Evolutionary conservation across 1,140 invertebrate genomes (phyloP).

Genomic region (Portunus trituberculatus): DNA sequence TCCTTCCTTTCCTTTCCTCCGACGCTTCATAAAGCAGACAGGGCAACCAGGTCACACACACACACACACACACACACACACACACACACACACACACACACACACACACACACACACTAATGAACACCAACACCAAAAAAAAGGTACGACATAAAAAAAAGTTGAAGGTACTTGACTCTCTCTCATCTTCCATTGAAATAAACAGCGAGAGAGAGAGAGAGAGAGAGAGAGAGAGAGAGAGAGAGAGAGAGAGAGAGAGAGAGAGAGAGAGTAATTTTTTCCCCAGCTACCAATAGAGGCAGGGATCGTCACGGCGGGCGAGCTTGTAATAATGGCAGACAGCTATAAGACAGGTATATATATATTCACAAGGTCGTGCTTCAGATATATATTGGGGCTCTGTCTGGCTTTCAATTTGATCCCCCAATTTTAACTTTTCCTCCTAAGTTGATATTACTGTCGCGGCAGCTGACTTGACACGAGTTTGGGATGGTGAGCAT

Average conservation of each 20-base stretch:
- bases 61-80: background rate
- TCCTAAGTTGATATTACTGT: constrained; percentile 36
- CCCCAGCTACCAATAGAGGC: too few relatives aligned
- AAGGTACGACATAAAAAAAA: background rate
- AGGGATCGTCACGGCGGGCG: too few relatives aligned
- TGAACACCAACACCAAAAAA: background rate
- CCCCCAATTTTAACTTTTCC: constrained; percentile 57
- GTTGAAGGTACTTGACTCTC: background rate
- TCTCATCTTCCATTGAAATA: too few relatives aligned
- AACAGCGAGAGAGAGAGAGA: background rate
- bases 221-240: background rate
- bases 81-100: background rate
- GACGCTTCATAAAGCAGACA: background rate
- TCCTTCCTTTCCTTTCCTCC: background rate
- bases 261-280: constrained; percentile 45
- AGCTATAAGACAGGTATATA: background rate
- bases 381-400: background rate
- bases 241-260: constrained; percentile 59
- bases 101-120: background rate
- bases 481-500: background rate
- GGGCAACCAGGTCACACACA: background rate
- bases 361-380: background rate
- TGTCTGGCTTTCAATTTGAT: constrained; percentile 45
- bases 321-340: too few relatives aligned
- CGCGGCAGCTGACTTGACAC: constrained; percentile 17